Base-by-base conservation (phyloP, 2,888 invertebrate genomes). In the Polydrusus pterygomalis region DNA sequence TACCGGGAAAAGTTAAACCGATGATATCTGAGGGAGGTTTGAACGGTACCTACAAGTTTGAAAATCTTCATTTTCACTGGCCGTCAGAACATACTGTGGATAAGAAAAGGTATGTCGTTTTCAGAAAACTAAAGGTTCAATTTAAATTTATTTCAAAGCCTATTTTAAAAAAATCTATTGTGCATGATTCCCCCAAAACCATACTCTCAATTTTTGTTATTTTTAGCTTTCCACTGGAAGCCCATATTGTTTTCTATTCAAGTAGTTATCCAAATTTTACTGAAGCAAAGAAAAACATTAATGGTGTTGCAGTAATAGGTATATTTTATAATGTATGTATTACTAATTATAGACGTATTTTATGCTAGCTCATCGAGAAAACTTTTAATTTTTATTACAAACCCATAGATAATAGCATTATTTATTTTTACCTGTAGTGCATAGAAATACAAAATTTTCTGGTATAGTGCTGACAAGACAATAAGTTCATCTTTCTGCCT, bases 41-140 rank as follows among this genome's bases (percentile, higher is more conserved):
- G 17, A 38, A 18, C 17, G 58, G 38, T 38, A 60, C 2, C 18
- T 60, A 38, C 9, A 38, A 38, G 0, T 60, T 60, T 60, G 38
- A 60, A 38, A 60, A 60, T 38, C 38, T 60, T 0, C 58, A 60
- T 38, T 38, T 60, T 38, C 58, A 60, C 18, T 60, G 58, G 58
- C 58, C 58, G 11, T 11, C 58, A 18, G 58, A 60, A 11, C 58
- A 60, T 17, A 60, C 58, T 38, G 11, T 60, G 17, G 17, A 17
- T 17, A 15, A 38, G 15, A 1, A 5, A 11, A 38, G 18, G 58
- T 60, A 60, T 17, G 38, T 34, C 8, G 34, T 34, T 2, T 34
- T 34, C 8, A 34, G 1, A 8, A 34, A 34, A 34, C 8, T 34
- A 34, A 1, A 7, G 34, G 10, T 34, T 3, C 8, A 34, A n/a